Evolutionary conservation across 1,140 invertebrate genomes (phyloP).

Genomic region (Caenorhabditis tropicalis): DNA sequence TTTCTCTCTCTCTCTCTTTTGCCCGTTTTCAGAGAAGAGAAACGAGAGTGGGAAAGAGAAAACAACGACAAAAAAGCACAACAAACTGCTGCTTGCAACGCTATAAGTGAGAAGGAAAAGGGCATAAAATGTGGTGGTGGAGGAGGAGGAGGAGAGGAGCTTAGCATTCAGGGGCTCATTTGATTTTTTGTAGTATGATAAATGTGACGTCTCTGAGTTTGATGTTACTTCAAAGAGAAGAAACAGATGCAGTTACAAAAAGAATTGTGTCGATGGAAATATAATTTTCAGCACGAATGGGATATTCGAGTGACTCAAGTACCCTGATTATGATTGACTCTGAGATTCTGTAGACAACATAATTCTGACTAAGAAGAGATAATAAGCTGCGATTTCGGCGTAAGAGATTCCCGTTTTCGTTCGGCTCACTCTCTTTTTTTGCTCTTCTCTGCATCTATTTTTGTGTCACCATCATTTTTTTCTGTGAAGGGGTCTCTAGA

Average conservation of each 20-base stretch:
- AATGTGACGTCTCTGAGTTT: background rate
- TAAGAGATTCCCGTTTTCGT: background rate
- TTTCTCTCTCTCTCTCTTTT: too few species aligned
- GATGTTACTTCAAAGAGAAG: background rate
- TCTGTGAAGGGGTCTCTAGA: background rate
- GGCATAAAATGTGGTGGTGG: background rate
- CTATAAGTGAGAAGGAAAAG: conserved; percentile 12
- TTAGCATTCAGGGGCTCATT: conserved; percentile 4
- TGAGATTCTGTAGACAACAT: background rate
- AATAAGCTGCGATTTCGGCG: conserved; percentile 28
- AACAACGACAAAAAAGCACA: background rate
- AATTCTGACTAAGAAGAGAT: background rate
- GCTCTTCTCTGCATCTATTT: conserved; percentile 15
- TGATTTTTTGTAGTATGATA: conserved; percentile 10
- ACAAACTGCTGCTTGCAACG: conserved; percentile 30
- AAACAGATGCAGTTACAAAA: background rate
- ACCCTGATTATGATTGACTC: too few species aligned
- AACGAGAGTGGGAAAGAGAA: background rate
- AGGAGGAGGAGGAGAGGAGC: background rate
- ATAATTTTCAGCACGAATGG: too few species aligned
- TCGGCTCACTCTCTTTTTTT: background rate
- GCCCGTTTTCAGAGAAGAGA: background rate
- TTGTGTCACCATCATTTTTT: background rate
- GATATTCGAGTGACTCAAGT: too few species aligned
- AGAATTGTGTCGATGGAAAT: background rate